Base-by-base conservation (phyloP, 2,888 invertebrate genomes). In the Cremastinae sp. region DNA sequence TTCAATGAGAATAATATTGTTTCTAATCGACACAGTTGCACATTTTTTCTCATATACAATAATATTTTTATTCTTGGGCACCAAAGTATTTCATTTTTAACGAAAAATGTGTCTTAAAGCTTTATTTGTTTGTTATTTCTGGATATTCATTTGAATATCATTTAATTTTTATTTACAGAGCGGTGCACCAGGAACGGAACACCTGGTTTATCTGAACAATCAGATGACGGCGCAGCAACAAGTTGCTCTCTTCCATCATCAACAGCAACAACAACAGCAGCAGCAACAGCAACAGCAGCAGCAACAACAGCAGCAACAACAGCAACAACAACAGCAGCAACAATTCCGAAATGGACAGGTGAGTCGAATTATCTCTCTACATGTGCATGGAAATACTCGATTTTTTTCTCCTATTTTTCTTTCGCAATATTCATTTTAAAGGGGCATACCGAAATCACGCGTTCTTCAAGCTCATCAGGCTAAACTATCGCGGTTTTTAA, bases 161-260 rank as follows among this genome's bases (percentile, higher is more conserved):
- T n/a, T 28, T 28, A 5, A 91, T 86, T 91, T 92, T 69, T 92
- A 92, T 41, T 91, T 92, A 84, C 91, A 92, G 86, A 91, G 87
- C 87, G 91, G 87, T 80, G 91, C 91, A 75, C 92, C 93, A 76
- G 92, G 92, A 68, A 91, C 93, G 75, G 92, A 93, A 85, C 92
- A 92, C 84, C 84, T 92, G 86, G 89, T 91, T 84, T 87, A 90
- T 84, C 87, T 87, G 80, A 90, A 87, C 88, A 92, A 90, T 83
- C 90, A 90, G 81, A 88, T 90, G 87, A 87, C 89, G 47, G 85
- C 89, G 56, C 90, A 89, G 78, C 89, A 90, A 79, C 88, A 90
- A 81, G 88, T 88, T 43, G 89, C 90, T 20, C 82, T 89, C 10
- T 89, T 86, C 78, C 88, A 90, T 79, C 87, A 90, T 73, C 88